Percentiles rank a stretch among this genome's conserved stretches.
Evolutionary conservation across 2,888 invertebrate genomes (phyloP).

Genomic region (Hydrotaea cyrtoneurina): DNA sequence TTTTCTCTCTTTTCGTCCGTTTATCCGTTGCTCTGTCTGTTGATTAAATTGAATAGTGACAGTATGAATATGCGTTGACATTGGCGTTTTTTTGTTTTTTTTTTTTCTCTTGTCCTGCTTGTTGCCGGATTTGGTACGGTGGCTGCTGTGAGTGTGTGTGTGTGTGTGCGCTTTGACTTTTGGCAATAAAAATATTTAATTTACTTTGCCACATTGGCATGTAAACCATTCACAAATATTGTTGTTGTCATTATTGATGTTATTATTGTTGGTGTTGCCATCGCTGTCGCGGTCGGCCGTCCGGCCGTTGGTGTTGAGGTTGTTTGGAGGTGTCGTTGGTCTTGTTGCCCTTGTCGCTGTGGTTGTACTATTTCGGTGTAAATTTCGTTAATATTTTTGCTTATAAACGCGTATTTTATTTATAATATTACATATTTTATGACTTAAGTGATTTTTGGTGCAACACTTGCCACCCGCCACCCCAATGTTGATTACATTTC

Average conservation of each 20-base stretch:
- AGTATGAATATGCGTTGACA: constrained; percentile 30
- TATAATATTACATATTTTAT: constrained; percentile 11
- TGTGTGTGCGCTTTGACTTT: constrained; percentile 38
- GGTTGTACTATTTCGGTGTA: background rate
- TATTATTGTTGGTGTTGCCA: background rate
- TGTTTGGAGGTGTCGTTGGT: background rate
- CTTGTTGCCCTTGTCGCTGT: background rate
- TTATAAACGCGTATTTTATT: background rate
- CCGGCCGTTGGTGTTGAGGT: background rate
- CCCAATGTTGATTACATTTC: background rate
- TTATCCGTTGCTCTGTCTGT: constrained; percentile 6
- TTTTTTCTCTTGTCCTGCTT: constrained; percentile 9
- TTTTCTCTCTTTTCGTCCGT: constrained; percentile 10
- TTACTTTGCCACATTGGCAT: constrained; percentile 64
- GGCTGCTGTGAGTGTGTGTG: background rate
- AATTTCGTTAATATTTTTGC: background rate
- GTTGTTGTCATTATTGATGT: constrained; percentile 43
- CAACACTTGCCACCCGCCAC: no score
- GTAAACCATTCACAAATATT: constrained; percentile 55
- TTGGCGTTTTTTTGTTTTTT: constrained; percentile 2
- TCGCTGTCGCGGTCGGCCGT: background rate
- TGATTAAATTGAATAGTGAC: background rate
- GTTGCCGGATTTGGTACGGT: constrained; percentile 48
- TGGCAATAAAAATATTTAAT: constrained; percentile 67
- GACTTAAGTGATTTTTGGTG: background rate